A percentile compares a stretch with the other conserved stretches of the same genome.
phyloP scores from a whole-genome alignment of 2,888 invertebrate genomes.

The Flexamia atlantica region DNA sequence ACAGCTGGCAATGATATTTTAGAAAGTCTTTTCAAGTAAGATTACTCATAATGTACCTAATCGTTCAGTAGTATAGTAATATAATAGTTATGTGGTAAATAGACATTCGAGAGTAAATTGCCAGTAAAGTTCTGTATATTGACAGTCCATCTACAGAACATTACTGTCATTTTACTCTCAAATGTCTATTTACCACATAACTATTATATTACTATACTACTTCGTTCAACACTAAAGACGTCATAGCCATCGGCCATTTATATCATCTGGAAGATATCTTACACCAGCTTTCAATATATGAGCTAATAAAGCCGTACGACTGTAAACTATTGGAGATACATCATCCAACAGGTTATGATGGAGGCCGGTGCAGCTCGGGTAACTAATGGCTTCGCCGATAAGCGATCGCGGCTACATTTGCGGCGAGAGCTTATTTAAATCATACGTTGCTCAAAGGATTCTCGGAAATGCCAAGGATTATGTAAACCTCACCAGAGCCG shows the following conservation, averaged over 20 bases:
- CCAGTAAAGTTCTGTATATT: no score
- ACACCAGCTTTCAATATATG: background rate
- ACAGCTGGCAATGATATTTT: no score
- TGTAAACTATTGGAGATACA: slow-evolving; percentile 4
- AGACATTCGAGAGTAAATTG: no score
- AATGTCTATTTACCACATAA: no score
- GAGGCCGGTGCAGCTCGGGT: background rate
- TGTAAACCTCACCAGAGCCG: background rate
- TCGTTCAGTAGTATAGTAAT: no score
- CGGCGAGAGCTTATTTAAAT: slow-evolving; percentile 46
- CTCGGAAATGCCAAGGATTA: slow-evolving; percentile 40
- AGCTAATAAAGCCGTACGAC: slow-evolving; percentile 1
- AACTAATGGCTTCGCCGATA: slow-evolving; percentile 23
- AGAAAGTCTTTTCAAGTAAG: no score
- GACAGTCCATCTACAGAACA: no score
- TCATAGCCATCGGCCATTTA: background rate
- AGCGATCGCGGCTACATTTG: slow-evolving; percentile 27
- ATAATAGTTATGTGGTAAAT: no score
- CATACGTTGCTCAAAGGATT: slow-evolving; percentile 32
- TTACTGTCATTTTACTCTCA: no score
- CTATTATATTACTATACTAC: no score
- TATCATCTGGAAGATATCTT: background rate
- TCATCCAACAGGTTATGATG: background rate
- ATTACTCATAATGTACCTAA: no score
- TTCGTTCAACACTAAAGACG: background rate